phyloP scores from a whole-genome alignment of 2,113 vertebrate species.

The Vidua chalybeata region DNA sequence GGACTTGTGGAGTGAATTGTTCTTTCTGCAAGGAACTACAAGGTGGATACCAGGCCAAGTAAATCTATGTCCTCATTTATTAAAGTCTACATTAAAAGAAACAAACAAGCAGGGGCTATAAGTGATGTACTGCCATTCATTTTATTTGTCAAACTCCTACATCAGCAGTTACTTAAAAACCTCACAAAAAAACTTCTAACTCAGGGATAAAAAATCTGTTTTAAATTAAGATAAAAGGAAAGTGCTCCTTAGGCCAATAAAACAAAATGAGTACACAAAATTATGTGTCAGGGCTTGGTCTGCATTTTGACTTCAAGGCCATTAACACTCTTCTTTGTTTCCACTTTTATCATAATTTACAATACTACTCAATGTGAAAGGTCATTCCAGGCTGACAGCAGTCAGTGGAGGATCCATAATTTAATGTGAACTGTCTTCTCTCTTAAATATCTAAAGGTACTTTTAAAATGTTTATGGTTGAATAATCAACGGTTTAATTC shows the following conservation, averaged over 20 bases:
- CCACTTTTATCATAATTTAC: background rate
- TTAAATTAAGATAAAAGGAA: constrained; percentile 41
- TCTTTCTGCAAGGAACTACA: background rate
- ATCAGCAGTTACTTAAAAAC: constrained; percentile 13
- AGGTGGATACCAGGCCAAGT: background rate
- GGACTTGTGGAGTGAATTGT: background rate
- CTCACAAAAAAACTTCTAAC: background rate
- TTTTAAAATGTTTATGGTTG: background rate
- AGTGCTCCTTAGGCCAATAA: background rate
- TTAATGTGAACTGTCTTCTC: background rate
- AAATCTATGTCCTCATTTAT: background rate
- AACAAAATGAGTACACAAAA: background rate
- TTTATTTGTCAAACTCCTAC: constrained; percentile 3
- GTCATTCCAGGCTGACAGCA: background rate
- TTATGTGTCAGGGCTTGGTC: background rate
- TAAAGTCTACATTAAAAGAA: background rate
- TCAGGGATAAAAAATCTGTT: background rate
- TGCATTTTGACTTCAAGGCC: background rate
- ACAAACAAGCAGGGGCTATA: background rate
- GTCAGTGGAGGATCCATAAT: background rate
- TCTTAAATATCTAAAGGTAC: background rate
- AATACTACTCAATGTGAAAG: background rate
- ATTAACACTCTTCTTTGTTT: background rate
- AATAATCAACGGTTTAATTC: background rate
- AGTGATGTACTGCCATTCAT: background rate